A percentile compares a stretch with the other conserved stretches of the same genome.
These are phyloP conservation scores for Mohoua ochrocephala DNA, from an alignment of 2,113 vertebrate species.

Conservation along the genomic window DNA sequence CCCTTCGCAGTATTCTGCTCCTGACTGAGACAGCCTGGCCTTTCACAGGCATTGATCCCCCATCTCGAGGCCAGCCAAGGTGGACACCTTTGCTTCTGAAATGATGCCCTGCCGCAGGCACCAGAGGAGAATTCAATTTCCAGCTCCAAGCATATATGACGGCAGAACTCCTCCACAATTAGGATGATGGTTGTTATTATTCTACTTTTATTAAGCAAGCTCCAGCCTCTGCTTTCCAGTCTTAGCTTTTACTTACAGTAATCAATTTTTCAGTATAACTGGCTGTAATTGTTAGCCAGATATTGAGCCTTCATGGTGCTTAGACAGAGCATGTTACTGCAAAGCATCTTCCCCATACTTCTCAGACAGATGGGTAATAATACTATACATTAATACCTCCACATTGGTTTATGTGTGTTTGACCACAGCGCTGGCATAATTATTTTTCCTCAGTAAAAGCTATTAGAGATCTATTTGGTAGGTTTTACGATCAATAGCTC, in stretches of 20 bases:
- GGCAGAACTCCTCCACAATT: slow-evolving; percentile 47
- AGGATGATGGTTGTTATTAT: slow-evolving; percentile 51
- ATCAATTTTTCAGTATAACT: slow-evolving; percentile 73
- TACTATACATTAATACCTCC: slow-evolving; percentile 83
- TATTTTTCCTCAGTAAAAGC: slow-evolving; percentile 87
- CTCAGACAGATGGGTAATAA: slow-evolving; percentile 80
- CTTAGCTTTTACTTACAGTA: slow-evolving; percentile 70
- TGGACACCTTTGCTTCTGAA: slow-evolving; percentile 57
- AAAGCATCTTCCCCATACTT: slow-evolving; percentile 64
- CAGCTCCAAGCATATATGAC: neutral
- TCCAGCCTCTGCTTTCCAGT: slow-evolving; percentile 46
- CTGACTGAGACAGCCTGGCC: slow-evolving; percentile 47
- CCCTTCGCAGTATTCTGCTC: neutral
- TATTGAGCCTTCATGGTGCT: slow-evolving; percentile 64
- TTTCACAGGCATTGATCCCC: slow-evolving; percentile 53
- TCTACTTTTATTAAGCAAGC: slow-evolving; percentile 71
- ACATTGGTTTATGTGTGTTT: slow-evolving; percentile 83
- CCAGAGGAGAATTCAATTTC: slow-evolving; percentile 56
- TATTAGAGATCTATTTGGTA: slow-evolving; percentile 89
- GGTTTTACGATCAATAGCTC: slow-evolving; percentile 89
- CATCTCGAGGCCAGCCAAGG: slow-evolving; percentile 5
- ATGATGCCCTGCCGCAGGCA: neutral
- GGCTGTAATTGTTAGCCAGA: slow-evolving; percentile 69
- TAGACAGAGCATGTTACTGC: slow-evolving; percentile 43
- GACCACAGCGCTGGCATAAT: slow-evolving; percentile 82